phyloP scores from a whole-genome alignment of 1,140 invertebrate species.

The Drosophila serrata region DNA sequence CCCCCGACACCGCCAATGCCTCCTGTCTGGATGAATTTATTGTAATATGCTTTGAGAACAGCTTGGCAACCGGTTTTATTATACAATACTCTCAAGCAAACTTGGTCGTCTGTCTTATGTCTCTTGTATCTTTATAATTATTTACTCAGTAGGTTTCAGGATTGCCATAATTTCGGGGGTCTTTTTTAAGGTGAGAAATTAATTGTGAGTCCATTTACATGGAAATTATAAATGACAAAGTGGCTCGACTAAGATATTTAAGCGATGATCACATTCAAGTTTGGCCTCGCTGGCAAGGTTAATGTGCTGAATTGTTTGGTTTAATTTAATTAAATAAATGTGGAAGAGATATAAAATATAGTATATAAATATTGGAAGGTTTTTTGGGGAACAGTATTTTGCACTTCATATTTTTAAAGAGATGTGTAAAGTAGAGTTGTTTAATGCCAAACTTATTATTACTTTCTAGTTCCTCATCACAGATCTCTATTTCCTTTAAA shows the following conservation, averaged over 20 bases:
- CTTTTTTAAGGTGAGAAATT: conserved; percentile 17
- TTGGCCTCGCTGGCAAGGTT: conserved; percentile 19
- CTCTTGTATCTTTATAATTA: conserved; percentile 23
- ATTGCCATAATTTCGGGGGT: conserved; percentile 9
- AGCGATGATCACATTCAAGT: conserved; percentile 9
- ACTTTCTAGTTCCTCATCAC: not conserved
- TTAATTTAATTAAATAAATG: conserved; percentile 4
- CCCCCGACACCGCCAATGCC: conserved; percentile 17
- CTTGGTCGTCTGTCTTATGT: conserved; percentile 29
- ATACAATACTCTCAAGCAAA: conserved; percentile 40
- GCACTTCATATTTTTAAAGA: not conserved
- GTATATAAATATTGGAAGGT: not conserved
- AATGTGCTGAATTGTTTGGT: conserved; percentile 16
- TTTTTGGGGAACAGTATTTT: not conserved
- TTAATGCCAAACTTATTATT: not conserved
- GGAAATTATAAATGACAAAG: conserved; percentile 56
- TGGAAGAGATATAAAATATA: not conserved
- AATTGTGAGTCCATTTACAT: conserved; percentile 33
- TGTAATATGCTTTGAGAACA: conserved; percentile 29
- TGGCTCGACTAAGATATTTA: conserved; percentile 31
- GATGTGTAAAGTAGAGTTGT: not conserved
- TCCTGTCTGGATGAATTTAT: conserved; percentile 45
- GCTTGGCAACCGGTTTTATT: conserved; percentile 49
- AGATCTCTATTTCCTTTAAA: not conserved
- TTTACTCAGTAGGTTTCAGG: conserved; percentile 33